Evolutionary conservation across 2,113 vertebrate species (phyloP), one percentile per base, ranked within the genome.

Genomic region (Nothobranchius furzeri): DNA sequence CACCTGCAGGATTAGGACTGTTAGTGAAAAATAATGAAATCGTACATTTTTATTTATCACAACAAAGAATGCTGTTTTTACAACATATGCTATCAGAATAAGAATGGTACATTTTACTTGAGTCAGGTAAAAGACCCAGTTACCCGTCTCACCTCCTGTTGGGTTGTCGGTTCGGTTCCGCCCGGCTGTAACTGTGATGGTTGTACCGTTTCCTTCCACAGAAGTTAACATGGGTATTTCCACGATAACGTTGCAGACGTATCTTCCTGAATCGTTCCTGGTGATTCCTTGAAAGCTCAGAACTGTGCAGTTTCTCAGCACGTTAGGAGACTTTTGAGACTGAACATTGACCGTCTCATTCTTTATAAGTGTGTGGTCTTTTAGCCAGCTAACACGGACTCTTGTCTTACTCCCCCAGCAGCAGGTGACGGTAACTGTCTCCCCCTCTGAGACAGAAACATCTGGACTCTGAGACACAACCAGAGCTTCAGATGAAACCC

Each of bases 151-250:
- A 40, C 37, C 9, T 40, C 37, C 37, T 40, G 37, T 8, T 40
- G 6, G 9, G 30, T 2, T 1, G 1, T 14, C 0, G 2, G 0
- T 1, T 4, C 5, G 3, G 9, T 48, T 36, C 2, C 15, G 0
- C 59, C 2, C 45, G 15, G 3, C 6, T 4, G 0, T 63, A 20
- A 87, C 76, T 0, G 60, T 87, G 81, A 87, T 36, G 40, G 61
- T 10, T 0, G 80, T 81, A 0, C 85, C 77, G 0, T 46, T 68
- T 71, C 85, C 87, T 1, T 0, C 0, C 4, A 0, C 0, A 3
- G 0, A 0, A 0, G 0, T 0, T 0, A 37, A 17, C 7, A 0
- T 0, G 9, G 83, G 83, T 59, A 83, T 42, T 0, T 73, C 73
- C 37, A 60, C 0, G 13, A 0, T 0, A 6, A 82, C 36, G 3